Evolutionary conservation across 2,888 invertebrate genomes (phyloP), one percentile per base, ranked within the genome.

Genomic region (Tachystola acroxantha): DNA sequence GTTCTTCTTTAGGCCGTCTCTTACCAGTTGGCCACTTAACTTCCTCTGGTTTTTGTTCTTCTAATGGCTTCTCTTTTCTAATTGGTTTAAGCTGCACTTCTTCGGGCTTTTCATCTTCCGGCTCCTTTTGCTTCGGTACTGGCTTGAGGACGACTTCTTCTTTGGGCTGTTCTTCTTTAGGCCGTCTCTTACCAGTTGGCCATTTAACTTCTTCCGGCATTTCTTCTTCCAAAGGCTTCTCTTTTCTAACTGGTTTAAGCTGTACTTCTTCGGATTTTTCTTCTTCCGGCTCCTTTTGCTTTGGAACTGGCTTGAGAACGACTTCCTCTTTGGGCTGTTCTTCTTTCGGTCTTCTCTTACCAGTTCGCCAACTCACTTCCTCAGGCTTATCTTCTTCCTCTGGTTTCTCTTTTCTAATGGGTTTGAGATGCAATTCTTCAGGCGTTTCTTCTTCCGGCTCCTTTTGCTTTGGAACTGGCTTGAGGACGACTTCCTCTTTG

Each of bases 121-220:
- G 39, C n/a, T 45, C 50, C 29, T 64, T 48, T 34, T 42, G 41
- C 37, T 51, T 58, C 5, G 57, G 49, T 33, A 75, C 53, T 3
- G 89, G 88, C 40, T 89, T 89, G 0, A 89, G 57, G 9, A 63
- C 58, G 0, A 88, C 64, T 56, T 84, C 71, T 34, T 57, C 55
- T 10, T 44, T 36, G 1, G 43, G 40, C 32, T 53, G 45, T 35
- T 19, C 43, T 50, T 42, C 40, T 40, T 52, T 58, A 7, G 57
- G 50, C 32, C 53, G 5, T 89, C 88, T 42, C 89, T 89, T 68
- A 10, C 57, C 0, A 89, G 50, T 51, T 11, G 54, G 55, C 62
- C 58, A 61, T 36, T 65, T 57, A 1, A 59, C 24, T 41, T 82
- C 74, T 40, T 81, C 73, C 1, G 70, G 46, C 54, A 70, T 34